Conservation (phyloP, 2,797 vertebrate genomes). For the Nyctalus aviator region DNA sequence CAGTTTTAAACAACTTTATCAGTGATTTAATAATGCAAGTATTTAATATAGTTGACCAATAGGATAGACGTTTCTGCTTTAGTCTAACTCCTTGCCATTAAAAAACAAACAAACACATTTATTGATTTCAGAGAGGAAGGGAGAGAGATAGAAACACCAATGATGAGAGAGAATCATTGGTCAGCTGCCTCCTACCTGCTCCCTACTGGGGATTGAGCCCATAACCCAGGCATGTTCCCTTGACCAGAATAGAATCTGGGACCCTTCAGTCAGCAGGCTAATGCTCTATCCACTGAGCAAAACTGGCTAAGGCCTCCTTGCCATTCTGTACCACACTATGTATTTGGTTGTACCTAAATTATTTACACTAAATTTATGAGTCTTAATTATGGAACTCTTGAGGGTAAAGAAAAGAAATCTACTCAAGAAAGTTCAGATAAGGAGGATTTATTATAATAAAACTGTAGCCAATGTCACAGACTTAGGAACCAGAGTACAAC, state of each 20-base stretch:
- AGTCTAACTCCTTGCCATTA: not conserved
- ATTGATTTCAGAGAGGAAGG: no score
- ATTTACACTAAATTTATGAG: constrained; percentile 32
- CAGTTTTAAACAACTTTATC: constrained; percentile 48
- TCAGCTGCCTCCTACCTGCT: no score
- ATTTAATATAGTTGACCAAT: constrained; percentile 44
- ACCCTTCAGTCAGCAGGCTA: no score
- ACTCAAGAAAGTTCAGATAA: constrained; percentile 27
- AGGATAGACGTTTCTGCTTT: constrained; percentile 20
- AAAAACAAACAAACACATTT: no score
- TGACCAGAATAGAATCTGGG: no score
- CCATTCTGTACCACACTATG: not conserved
- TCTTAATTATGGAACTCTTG: constrained; percentile 35
- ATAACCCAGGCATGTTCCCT: no score
- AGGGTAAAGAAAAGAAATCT: constrained; percentile 15
- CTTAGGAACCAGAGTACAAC: not conserved
- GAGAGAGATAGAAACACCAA: no score
- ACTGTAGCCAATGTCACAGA: not conserved
- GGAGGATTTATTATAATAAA: constrained; percentile 21
- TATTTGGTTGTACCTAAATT: constrained; percentile 50
- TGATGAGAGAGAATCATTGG: no score
- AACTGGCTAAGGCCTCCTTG: not conserved
- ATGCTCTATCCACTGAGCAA: no score
- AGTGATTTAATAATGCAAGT: constrained; percentile 1
- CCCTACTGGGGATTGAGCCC: no score